Percentiles rank a stretch among this genome's conserved stretches.
Conservation (phyloP, 2,888 invertebrate genomes). For the Pammene fasciana region DNA sequence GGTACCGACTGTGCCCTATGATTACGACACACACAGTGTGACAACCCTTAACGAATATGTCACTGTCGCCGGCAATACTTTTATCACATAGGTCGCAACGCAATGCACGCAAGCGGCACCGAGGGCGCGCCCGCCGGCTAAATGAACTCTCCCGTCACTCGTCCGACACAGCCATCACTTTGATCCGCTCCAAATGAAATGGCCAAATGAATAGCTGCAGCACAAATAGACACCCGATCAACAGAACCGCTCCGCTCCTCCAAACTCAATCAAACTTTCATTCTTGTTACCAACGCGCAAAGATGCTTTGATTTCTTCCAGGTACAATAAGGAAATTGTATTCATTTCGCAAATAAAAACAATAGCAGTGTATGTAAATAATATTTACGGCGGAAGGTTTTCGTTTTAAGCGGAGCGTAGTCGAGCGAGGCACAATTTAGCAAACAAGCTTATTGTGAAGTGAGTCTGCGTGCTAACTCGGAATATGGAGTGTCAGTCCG, state of each 20-base stretch:
- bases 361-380: slow-evolving; percentile 53
- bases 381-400: slow-evolving; percentile 47
- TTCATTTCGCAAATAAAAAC: slow-evolving; percentile 61
- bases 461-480: slow-evolving; percentile 54
- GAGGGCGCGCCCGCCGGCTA: slow-evolving; percentile 41
- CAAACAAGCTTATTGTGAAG: slow-evolving; percentile 62
- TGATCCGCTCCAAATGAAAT: slow-evolving; percentile 54
- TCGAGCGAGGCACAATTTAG: slow-evolving; percentile 50
- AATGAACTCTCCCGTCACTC: slow-evolving; percentile 44
- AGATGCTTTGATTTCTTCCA: slow-evolving; percentile 17
- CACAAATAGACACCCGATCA: slow-evolving; percentile 31
- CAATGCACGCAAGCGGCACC: slow-evolving; percentile 45
- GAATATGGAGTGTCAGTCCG: slow-evolving; percentile 57
- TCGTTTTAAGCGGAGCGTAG: slow-evolving; percentile 28
- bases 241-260: slow-evolving; percentile 8
- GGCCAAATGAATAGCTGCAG: slow-evolving; percentile 42
- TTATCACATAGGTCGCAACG: slow-evolving; percentile 48
- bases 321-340: slow-evolving; percentile 59
- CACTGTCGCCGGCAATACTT: slow-evolving; percentile 50
- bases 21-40: slow-evolving; percentile 17
- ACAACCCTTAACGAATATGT: slow-evolving; percentile 45
- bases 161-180: slow-evolving; percentile 47
- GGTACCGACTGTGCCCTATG: not conserved
- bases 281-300: slow-evolving; percentile 16
- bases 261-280: slow-evolving; percentile 29